phyloP scores from a whole-genome alignment of 2,113 vertebrate genomes.

The Chroicocephalus ridibundus region DNA sequence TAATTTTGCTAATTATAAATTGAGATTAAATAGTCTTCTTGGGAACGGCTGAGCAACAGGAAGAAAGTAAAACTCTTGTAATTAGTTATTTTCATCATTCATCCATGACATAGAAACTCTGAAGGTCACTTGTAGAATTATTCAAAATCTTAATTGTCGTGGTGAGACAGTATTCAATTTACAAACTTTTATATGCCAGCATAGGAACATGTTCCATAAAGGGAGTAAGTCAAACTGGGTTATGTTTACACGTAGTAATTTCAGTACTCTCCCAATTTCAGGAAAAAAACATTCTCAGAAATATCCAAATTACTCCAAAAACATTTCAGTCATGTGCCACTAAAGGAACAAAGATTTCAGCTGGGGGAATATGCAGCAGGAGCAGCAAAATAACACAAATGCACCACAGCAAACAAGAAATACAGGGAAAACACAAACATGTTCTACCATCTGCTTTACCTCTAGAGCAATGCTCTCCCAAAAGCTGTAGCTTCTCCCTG shows the following conservation, averaged over 20 bases:
- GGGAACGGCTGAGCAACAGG: neutral
- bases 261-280: neutral
- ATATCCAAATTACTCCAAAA: neutral
- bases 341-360: neutral
- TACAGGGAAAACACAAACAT: neutral
- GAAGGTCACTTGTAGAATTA: neutral
- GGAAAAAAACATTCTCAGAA: neutral
- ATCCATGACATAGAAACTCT: neutral
- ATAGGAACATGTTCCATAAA: neutral
- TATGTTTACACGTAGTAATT: neutral
- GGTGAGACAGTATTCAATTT: neutral
- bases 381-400: neutral
- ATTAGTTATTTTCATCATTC: neutral
- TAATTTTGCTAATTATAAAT: neutral
- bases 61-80: neutral
- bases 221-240: neutral
- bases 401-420: neutral
- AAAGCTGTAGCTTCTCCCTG: neutral
- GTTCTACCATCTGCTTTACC: neutral
- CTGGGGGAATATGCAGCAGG: neutral
- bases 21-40: neutral
- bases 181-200: neutral
- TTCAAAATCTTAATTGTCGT: neutral
- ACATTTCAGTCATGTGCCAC: neutral
- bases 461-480: neutral